Percentiles rank a stretch among this genome's conserved stretches.
phyloP scores from a whole-genome alignment of 2,113 vertebrate genomes.

The Dromas ardeola region DNA sequence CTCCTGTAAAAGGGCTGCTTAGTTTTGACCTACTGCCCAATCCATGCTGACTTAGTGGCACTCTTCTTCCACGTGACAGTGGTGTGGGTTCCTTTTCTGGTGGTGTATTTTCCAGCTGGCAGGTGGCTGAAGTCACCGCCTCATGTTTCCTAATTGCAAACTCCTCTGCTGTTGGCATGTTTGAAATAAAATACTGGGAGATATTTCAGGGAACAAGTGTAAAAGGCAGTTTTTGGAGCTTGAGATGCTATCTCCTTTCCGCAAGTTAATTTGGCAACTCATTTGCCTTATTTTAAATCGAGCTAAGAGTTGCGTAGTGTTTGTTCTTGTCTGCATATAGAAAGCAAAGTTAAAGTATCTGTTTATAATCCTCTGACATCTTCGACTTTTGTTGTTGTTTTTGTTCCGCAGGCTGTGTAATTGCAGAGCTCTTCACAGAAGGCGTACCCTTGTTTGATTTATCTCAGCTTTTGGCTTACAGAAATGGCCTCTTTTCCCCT shows the following conservation, averaged over 20 bases:
- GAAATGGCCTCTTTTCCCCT: constrained; percentile 92
- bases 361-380: neutral
- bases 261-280: neutral
- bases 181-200: neutral
- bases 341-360: neutral
- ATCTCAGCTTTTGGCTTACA: constrained; percentile 95
- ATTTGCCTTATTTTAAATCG: neutral
- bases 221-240: neutral
- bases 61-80: neutral
- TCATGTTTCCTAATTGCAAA: neutral
- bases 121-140: neutral
- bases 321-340: neutral
- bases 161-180: neutral
- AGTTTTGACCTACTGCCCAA: neutral
- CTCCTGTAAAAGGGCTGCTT: neutral
- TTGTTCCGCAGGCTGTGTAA: constrained; percentile 86
- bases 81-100: neutral
- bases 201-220: neutral
- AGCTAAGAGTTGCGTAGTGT: neutral
- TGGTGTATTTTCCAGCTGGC: neutral
- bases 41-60: neutral
- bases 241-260: neutral
- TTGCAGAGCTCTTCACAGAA: constrained; percentile 96
- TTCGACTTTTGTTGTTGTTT: neutral
- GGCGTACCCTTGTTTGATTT: constrained; percentile 95